Percentiles rank a stretch among this genome's conserved stretches.
These are phyloP conservation scores for Macaria liturata DNA, from an alignment of 2,888 invertebrate genomes.

Conservation along the genomic window DNA sequence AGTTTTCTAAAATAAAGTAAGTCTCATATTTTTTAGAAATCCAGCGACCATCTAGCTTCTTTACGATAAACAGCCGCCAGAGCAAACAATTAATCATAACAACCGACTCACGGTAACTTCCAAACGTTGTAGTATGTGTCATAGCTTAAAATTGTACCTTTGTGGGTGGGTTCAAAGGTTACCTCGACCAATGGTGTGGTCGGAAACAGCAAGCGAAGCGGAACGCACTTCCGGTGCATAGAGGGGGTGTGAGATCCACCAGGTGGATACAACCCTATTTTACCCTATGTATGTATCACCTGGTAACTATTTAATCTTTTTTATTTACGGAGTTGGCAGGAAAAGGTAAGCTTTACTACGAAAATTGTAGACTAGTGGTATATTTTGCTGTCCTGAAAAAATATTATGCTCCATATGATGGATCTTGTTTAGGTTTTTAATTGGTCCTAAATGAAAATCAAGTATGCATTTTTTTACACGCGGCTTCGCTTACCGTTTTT, in stretches of 20 bases:
- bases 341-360: not conserved
- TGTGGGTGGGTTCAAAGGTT: constrained; percentile 76
- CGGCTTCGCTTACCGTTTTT: no score
- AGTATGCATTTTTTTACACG: no score
- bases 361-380: no score
- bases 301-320: not conserved
- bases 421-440: no score
- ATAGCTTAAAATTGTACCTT: constrained; percentile 27
- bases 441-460: no score
- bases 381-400: no score
- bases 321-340: not conserved
- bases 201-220: constrained; percentile 64
- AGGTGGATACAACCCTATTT: constrained; percentile 47
- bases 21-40: no score
- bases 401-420: no score
- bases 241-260: constrained; percentile 53
- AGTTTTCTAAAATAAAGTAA: no score
- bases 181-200: constrained; percentile 63
- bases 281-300: not conserved
- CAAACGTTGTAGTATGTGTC: constrained; percentile 11
- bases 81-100: no score
- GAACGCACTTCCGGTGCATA: constrained; percentile 63
- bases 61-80: no score
- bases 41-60: no score
- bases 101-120: not conserved